Conservation (phyloP, 2,888 invertebrate species). For the Troglohyphantes excavatus region DNA sequence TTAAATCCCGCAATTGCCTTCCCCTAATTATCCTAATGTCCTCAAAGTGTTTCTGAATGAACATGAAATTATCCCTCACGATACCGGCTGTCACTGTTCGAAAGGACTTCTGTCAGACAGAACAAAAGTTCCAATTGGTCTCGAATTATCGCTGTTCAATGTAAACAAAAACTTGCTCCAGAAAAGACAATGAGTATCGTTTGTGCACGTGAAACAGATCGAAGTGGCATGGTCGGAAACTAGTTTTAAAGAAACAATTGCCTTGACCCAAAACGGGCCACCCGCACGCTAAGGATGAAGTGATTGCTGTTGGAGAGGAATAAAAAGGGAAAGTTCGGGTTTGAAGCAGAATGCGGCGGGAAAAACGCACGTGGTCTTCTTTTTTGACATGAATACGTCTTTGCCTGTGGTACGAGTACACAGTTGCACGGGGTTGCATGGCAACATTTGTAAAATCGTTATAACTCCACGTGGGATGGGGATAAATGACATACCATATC, state of each 20-base stretch:
- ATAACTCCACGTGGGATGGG: no score
- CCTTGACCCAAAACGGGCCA: background rate
- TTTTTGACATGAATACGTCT: no score
- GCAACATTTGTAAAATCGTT: no score
- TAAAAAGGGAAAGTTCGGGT: background rate
- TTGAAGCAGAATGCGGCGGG: background rate
- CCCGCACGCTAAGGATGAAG: background rate
- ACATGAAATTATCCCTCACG: background rate
- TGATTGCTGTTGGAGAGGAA: background rate
- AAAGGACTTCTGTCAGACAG: background rate
- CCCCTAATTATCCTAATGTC: background rate
- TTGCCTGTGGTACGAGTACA: no score
- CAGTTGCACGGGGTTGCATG: no score
- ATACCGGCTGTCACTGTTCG: background rate
- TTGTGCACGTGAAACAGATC: background rate
- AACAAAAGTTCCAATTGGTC: background rate
- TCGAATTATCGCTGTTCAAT: background rate
- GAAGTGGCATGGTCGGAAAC: background rate
- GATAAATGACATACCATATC: no score
- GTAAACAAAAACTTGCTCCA: background rate
- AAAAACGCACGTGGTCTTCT: background rate
- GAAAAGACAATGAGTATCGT: background rate
- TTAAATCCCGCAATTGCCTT: background rate
- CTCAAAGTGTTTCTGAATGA: background rate
- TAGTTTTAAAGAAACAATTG: background rate